Evolutionary conservation across 1,140 invertebrate species (phyloP).

Genomic region (Telenomus remus): DNA sequence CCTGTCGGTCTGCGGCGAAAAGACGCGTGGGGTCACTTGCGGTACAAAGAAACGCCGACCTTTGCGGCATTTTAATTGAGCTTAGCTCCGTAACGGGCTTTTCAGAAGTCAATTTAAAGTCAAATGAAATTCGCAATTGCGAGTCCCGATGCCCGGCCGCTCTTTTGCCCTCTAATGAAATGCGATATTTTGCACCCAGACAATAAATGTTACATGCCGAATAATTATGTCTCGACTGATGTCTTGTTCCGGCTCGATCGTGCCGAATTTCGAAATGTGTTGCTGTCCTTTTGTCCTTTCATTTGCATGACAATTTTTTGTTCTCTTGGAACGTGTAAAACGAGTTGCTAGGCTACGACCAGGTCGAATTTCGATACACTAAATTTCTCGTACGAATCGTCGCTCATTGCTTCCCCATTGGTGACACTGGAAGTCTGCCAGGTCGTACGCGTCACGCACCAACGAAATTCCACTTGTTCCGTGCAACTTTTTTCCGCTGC

Average conservation of each 20-base stretch:
- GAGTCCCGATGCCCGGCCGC: conserved; percentile 13
- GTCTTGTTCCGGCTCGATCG: too few species aligned
- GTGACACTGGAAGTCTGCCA: conserved; percentile 43
- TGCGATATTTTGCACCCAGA: conserved; percentile 19
- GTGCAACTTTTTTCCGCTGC: conserved; percentile 35
- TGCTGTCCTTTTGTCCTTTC: too few species aligned
- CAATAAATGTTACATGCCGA: conserved; percentile 1
- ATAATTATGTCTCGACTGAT: neutral
- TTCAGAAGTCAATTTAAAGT: conserved; percentile 48
- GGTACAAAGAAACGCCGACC: conserved; percentile 38
- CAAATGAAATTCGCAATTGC: conserved; percentile 43
- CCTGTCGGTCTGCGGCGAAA: conserved; percentile 40
- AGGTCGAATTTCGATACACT: conserved; percentile 26
- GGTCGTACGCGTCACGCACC: conserved; percentile 42
- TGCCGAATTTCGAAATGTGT: too few species aligned
- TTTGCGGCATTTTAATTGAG: conserved; percentile 51
- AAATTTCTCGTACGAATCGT: conserved; percentile 2
- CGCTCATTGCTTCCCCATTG: conserved; percentile 41
- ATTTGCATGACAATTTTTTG: too few species aligned
- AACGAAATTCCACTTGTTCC: conserved; percentile 41
- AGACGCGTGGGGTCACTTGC: conserved; percentile 37
- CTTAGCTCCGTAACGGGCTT: conserved; percentile 40
- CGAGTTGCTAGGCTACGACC: conserved; percentile 16
- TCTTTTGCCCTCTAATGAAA: conserved; percentile 18
- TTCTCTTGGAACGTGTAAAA: too few species aligned